Evolutionary conservation across 1,140 invertebrate species (phyloP).

Genomic region (Cydia amplana): DNA sequence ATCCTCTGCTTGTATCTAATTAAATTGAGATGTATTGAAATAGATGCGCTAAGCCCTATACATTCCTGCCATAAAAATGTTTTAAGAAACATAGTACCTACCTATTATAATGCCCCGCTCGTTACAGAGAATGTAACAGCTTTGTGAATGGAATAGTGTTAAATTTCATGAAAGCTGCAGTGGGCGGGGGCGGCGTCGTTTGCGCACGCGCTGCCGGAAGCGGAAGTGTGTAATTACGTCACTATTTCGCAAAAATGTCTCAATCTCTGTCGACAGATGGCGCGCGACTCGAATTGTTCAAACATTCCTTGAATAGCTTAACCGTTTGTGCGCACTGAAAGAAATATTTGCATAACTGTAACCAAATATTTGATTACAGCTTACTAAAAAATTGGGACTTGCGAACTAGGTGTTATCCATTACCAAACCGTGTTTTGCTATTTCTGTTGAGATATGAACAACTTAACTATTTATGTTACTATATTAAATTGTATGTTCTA

Average conservation of each 20-base stretch:
- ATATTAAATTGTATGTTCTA: too few relatives aligned
- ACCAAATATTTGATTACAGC: too few relatives aligned
- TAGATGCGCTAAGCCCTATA: background rate
- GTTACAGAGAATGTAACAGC: conserved; percentile 32
- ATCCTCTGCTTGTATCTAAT: too few relatives aligned
- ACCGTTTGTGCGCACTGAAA: too few relatives aligned
- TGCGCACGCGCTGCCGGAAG: conserved; percentile 73
- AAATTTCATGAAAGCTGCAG: conserved; percentile 56
- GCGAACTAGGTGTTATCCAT: too few relatives aligned
- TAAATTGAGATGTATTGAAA: too few relatives aligned
- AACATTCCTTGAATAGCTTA: conserved; percentile 64
- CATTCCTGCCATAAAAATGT: background rate
- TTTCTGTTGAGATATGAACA: too few relatives aligned
- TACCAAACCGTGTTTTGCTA: too few relatives aligned
- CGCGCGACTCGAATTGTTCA: conserved; percentile 57
- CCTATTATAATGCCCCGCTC: background rate
- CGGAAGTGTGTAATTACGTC: conserved; percentile 74
- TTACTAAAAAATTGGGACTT: too few relatives aligned
- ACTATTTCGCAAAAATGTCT: conserved; percentile 76
- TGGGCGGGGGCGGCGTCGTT: conserved; percentile 63
- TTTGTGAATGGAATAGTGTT: conserved; percentile 46
- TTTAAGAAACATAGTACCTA: background rate
- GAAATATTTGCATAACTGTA: too few relatives aligned
- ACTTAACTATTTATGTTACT: too few relatives aligned
- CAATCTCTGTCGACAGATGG: conserved; percentile 70